A percentile compares a stretch with the other conserved stretches of the same genome.
These are phyloP conservation scores for Brachyalestes nurse DNA, from an alignment of 2,797 vertebrate species.

Conservation along the genomic window DNA sequence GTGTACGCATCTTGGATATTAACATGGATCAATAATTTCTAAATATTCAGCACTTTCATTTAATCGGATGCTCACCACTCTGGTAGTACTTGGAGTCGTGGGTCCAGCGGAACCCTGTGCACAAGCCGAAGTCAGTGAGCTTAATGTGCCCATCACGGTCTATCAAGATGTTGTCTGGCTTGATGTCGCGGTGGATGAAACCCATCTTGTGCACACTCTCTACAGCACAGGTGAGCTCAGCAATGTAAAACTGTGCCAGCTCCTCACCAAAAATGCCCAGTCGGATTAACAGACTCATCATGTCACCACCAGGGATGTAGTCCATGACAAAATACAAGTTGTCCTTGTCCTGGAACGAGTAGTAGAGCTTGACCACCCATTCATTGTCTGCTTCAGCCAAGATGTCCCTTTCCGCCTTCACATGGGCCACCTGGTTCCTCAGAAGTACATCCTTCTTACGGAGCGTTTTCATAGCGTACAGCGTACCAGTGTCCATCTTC, in stretches of 20 bases:
- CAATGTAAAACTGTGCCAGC: conserved; percentile 95
- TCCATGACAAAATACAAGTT: conserved; percentile 99
- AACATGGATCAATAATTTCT: not conserved
- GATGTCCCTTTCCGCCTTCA: conserved; percentile 97
- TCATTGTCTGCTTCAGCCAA: conserved; percentile 98
- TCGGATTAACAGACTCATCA: conserved; percentile 98
- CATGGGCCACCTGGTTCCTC: conserved; percentile 97
- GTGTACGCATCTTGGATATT: not conserved
- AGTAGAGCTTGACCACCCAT: conserved; percentile 98
- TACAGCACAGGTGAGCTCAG: conserved; percentile 94
- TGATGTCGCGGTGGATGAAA: conserved; percentile 99
- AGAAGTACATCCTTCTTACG: conserved; percentile 96
- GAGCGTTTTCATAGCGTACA: conserved; percentile 97
- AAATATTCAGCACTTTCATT: not conserved
- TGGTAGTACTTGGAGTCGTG: conserved; percentile 99
- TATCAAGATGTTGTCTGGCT: conserved; percentile 98
- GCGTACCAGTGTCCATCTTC: conserved; percentile 93
- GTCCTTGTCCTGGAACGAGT: conserved; percentile 98
- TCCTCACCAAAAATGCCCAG: conserved; percentile 95
- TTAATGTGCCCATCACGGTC: conserved; percentile 98
- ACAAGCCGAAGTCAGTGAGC: conserved; percentile 96
- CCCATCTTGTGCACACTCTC: conserved; percentile 99
- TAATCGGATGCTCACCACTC: conserved; percentile 84
- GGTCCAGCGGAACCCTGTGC: conserved; percentile 98
- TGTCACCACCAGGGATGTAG: conserved; percentile 98